Evolutionary conservation across 2,113 vertebrate species (phyloP), one percentile per base, ranked within the genome.

Genomic region (Tupaia chinensis): DNA sequence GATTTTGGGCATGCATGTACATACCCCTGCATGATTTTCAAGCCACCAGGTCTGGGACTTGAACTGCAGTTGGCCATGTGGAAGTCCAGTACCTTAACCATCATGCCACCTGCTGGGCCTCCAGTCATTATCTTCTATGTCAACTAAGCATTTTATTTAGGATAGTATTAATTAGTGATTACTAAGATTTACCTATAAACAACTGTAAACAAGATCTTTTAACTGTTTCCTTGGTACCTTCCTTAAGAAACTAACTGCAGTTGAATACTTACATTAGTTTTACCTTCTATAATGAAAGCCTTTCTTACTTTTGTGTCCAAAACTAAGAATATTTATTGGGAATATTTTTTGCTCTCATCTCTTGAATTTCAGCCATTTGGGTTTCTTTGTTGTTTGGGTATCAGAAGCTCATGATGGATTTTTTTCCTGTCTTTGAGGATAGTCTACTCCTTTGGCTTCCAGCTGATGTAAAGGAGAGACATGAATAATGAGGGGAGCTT

Each of bases 61-160:
- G 44, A 44, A 44, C 44, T 5, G 44, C 3, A 3, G 44, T 44
- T 5, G 44, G 44, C 44, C 44, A 44, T 44, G 44, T 44, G 44
- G 44, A 5, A 44, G 44, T 44, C 44, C 44, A 44, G 44, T 44
- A 5, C 44, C 44, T 44, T 44, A 44, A 44, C 44, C 44, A 44
- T 44, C 44, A 44, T 44, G 44, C 44, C 44, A 44, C 44, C 44
- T 44, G 44, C 44, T 44, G 44, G 44, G 4, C 44, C 44, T 44
- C 44, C 44, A 44, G 44, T 90, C 17, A 22, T 53, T 20, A 63
- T 44, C 83, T 92, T 90, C 72, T 70, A 17, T 19, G 44, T 72
- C 78, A 94, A 93, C 93, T 56, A 72, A 81, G 60, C 5, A 16
- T 70, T 70, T 66, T 86, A 25, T 94, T 89, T 68, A 66, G 44